Base-by-base conservation (phyloP, 2,888 invertebrate genomes). In the Heteropelma amictum region DNA sequence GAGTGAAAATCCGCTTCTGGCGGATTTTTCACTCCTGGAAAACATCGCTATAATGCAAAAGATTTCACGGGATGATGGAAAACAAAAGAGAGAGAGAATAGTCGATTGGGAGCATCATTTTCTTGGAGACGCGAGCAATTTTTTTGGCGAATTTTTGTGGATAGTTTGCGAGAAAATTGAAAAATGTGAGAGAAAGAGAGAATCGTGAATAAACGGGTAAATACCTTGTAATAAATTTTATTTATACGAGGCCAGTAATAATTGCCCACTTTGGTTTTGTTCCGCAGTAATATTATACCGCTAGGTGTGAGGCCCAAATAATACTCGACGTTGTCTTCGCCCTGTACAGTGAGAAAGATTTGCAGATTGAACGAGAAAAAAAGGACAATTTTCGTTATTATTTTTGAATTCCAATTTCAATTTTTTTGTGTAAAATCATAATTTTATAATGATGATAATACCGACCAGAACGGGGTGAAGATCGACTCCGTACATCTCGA, bases 161-260 rank as follows among this genome's bases (percentile, higher is more conserved):
- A 8, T 12, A 2, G 3, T n/a, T 21, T 54, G 1, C 35, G 1
- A 14, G 26, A 28, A 6, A 12, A 21, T 21, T 35, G n/a, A 51
- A 28, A 38, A 3, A 21, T 12, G n/a, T n/a, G n/a, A n/a, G n/a
- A n/a, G n/a, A n/a, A n/a, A 19, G 1, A 1, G 10, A 21, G 0
- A n/a, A 53, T 19, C 14, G 21, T 51, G 14, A 3, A 12, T 19
- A n/a, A 21, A 35, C 1, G 35, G 21, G 19, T 21, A 10, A 8
- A 12, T 85, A 89, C 89, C 92, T 98, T 98, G 91, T 96, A 97
- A 90, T 97, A 97, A 86, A 98, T 95, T 92, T 98, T 98, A 84
- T 96, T 95, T 88, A 98, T 98, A 86, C 98, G 93, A 78, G 98
- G 98, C 98, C 98, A 98, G 91, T 97, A 98, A 91, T 98, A 98